Evolutionary conservation across 2,113 vertebrate genomes (phyloP), one percentile per base, ranked within the genome.

Genomic region (Ariopsis seemanni): DNA sequence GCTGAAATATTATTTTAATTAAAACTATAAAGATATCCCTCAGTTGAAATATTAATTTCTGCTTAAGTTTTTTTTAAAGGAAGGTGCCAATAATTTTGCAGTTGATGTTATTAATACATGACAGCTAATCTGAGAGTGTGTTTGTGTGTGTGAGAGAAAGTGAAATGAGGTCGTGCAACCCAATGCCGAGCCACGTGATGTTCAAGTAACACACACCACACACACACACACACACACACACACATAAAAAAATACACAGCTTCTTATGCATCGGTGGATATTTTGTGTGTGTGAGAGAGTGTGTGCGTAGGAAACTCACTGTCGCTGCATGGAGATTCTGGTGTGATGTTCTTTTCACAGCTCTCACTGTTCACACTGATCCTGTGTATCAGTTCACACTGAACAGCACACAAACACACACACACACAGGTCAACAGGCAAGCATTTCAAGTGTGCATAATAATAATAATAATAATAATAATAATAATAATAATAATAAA

Each of bases 141-240:
- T 15, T 25, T 69, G 48, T 52, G 25, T 17, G 90, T 90, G 90
- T 89, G 87, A 91, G 63, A 71, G 65, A 75, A 91, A 91, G 90
- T 91, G 86, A 91, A 90, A 90, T 89, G 84, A 57, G 88, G 86
- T 80, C 65, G 20, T 71, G 87, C 85, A 86, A 89, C 88, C 65
- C 53, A 89, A 89, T 88, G 79, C 86, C 57, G 71, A 50, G 78
- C 85, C 69, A 75, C 30, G 58, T 15, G 4, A 75, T 81, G 86
- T 87, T 88, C 88, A 87, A 82, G 90, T 79, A 88, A 91, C 84
- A 65, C 58, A 85, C 25, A 78, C 87, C 75, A 34, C 74, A 97
- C 97, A 92, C 85, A 74, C 83, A 80, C 65, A 83, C 3, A 69
- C 25, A n/a, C n/a, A n/a, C n/a, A n/a, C n/a, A n/a, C n/a, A 22